Evolutionary conservation across 1,140 invertebrate species (phyloP).

Genomic region (Idris sp.): DNA sequence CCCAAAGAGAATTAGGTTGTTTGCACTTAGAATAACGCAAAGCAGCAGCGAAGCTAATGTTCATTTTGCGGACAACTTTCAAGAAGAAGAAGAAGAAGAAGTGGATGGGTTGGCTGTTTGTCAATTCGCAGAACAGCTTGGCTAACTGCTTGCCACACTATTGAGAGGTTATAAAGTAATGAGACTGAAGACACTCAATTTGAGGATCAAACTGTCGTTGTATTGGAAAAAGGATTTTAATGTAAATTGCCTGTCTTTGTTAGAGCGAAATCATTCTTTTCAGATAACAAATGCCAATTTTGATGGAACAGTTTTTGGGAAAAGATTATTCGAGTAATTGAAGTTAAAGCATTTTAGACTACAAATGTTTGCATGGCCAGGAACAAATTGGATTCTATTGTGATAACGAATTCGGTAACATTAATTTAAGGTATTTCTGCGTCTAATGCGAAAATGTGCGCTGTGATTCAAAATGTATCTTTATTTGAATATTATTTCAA

Average conservation of each 20-base stretch:
- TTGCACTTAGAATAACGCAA: constrained; percentile 50
- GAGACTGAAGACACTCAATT: no score
- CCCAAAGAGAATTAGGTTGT: constrained; percentile 46
- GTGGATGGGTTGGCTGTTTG: constrained; percentile 28
- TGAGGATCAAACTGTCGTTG: no score
- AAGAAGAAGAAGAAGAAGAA: no score
- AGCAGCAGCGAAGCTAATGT: constrained; percentile 12
- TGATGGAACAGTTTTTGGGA: no score
- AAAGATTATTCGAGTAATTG: no score
- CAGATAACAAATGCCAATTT: no score
- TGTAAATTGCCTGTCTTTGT: no score
- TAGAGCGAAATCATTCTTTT: no score
- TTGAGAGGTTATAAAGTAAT: no score
- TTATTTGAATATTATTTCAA: constrained; percentile 39
- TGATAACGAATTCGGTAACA: constrained; percentile 35
- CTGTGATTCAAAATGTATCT: constrained; percentile 40
- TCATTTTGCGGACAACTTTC: constrained; percentile 19
- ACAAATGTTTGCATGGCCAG: constrained; percentile 23
- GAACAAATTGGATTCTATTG: constrained; percentile 34
- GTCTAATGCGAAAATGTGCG: constrained; percentile 21
- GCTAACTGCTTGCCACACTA: no score
- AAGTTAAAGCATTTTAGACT: constrained; percentile 18
- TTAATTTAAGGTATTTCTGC: constrained; percentile 32
- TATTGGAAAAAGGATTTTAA: no score
- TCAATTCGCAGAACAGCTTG: constrained; percentile 22